phyloP scores from a whole-genome alignment of 2,888 invertebrate genomes.

The Polymixis lichenea region DNA sequence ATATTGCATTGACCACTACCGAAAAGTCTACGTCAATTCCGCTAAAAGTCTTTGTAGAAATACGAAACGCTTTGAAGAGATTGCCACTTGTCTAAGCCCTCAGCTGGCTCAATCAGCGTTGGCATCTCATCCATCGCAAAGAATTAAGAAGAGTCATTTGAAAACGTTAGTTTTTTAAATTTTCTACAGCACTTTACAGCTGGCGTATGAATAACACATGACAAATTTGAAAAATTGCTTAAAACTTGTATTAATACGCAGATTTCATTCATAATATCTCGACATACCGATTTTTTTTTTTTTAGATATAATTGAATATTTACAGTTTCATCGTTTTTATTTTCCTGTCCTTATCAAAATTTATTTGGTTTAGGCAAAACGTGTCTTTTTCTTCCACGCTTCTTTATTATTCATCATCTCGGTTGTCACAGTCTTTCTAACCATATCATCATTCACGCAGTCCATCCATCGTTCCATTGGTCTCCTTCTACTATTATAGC shows the following conservation, averaged over 20 bases:
- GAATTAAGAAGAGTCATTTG: neutral
- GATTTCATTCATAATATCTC: neutral
- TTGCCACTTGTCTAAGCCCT: neutral
- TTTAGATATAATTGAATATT: neutral
- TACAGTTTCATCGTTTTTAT: too few relatives aligned
- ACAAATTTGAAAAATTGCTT: neutral
- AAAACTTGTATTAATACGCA: neutral
- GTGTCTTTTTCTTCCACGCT: too few relatives aligned
- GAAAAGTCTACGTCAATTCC: neutral
- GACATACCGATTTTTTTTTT: neutral
- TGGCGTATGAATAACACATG: neutral
- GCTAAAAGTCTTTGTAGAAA: neutral
- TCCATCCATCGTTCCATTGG: too few relatives aligned
- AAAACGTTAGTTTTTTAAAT: neutral
- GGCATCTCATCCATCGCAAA: neutral
- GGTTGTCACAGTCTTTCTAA: too few relatives aligned
- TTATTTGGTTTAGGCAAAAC: too few relatives aligned
- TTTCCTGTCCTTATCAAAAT: too few relatives aligned
- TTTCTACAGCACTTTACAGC: neutral
- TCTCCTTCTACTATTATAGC: too few relatives aligned
- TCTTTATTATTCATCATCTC: too few relatives aligned
- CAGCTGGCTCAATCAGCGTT: neutral
- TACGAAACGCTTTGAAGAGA: neutral
- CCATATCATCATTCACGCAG: too few relatives aligned
- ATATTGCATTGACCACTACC: neutral